Percentiles rank a stretch among this genome's conserved stretches.
Evolutionary conservation across 1,140 invertebrate species (phyloP).

Genomic region (Hermetia illucens): DNA sequence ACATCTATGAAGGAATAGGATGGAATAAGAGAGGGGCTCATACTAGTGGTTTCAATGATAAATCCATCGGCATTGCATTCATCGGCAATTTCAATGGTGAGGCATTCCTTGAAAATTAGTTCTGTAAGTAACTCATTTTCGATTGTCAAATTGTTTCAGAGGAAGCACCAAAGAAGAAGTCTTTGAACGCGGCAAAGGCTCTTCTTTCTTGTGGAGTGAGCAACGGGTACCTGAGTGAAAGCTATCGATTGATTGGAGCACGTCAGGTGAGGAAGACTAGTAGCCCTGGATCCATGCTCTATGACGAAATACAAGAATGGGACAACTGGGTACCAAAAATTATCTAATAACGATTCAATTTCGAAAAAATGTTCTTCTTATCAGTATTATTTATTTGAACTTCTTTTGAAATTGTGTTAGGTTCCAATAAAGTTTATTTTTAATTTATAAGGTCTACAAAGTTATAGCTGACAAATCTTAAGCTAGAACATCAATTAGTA

Average conservation of each 20-base stretch:
- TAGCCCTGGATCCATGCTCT: conserved; percentile 46
- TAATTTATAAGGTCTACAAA: no score
- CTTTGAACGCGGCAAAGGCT: conserved; percentile 36
- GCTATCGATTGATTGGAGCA: conserved; percentile 47
- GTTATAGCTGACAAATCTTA: no score
- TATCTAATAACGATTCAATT: no score
- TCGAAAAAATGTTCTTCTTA: no score
- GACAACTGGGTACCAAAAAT: no score
- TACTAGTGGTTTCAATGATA: conserved; percentile 39
- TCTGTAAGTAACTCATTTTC: background rate
- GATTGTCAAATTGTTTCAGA: conserved; percentile 1
- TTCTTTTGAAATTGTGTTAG: no score
- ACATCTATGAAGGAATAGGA: conserved; percentile 45
- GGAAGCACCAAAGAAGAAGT: conserved; percentile 31
- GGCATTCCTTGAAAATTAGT: background rate
- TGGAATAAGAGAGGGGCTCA: conserved; percentile 40
- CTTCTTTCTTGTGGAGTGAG: conserved; percentile 41
- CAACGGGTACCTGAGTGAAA: conserved; percentile 31
- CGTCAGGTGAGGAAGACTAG: conserved; percentile 41
- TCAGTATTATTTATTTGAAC: no score
- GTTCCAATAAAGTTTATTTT: no score
- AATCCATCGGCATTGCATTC: conserved; percentile 40
- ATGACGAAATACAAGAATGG: conserved; percentile 40
- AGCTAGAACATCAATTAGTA: no score
- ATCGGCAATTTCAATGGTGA: conserved; percentile 34